Conservation (phyloP, 2,888 invertebrate species). For the Noctua janthe region DNA sequence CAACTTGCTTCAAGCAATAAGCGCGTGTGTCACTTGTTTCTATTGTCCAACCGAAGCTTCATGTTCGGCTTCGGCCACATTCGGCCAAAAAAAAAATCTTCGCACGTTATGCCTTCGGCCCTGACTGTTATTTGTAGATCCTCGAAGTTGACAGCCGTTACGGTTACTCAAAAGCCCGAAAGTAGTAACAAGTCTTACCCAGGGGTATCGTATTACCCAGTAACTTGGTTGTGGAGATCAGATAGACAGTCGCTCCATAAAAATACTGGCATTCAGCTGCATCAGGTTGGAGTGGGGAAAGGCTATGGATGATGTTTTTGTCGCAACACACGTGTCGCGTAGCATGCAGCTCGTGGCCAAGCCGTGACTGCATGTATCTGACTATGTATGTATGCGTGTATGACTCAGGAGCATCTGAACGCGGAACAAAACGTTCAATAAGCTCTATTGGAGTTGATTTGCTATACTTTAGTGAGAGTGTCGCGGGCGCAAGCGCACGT, state of each 20-base stretch:
- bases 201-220: neutral
- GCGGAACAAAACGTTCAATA: constrained; percentile 73
- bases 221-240: neutral
- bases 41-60: neutral
- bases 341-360: neutral
- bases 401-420: constrained; percentile 67
- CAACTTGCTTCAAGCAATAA: neutral
- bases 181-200: neutral
- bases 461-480: constrained; percentile 54
- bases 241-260: neutral
- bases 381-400: constrained; percentile 38
- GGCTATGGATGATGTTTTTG: neutral
- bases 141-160: neutral
- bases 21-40: neutral
- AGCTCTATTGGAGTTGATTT: constrained; percentile 72
- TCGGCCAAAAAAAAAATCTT: too few relatives aligned
- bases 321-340: neutral
- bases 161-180: neutral
- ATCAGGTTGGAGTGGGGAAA: neutral
- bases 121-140: neutral
- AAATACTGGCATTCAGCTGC: neutral
- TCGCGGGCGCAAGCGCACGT: constrained; percentile 15
- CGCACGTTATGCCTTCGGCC: too few relatives aligned
- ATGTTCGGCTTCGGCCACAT: too few relatives aligned
- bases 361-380: constrained; percentile 13